A percentile compares a stretch with the other conserved stretches of the same genome.
phyloP scores from a whole-genome alignment of 2,888 invertebrate genomes.

The Nycteola revayana region DNA sequence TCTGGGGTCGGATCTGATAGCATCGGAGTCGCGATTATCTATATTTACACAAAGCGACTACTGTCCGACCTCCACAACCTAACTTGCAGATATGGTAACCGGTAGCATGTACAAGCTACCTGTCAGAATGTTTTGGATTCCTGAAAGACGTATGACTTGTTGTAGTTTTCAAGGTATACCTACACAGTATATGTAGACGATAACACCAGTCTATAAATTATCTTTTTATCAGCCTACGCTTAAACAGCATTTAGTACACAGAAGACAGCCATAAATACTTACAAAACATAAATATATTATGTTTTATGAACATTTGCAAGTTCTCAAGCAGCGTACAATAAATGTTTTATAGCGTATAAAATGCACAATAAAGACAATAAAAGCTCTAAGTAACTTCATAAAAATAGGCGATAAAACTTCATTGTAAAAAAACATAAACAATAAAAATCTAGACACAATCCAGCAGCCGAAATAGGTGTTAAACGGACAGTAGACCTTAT shows the following conservation, averaged over 20 bases:
- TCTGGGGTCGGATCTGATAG: neutral
- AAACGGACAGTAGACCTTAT: constrained; percentile 63
- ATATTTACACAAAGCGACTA: neutral
- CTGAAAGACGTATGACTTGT: no score
- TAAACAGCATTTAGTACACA: neutral
- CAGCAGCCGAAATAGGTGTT: constrained; percentile 68
- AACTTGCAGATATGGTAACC: neutral
- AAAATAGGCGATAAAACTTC: constrained; percentile 15
- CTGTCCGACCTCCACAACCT: neutral
- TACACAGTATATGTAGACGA: no score
- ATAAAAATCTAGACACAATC: constrained; percentile 41
- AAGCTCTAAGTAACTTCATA: constrained; percentile 23
- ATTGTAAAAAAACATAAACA: constrained; percentile 17
- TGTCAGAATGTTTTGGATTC: no score
- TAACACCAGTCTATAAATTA: no score
- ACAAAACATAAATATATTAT: constrained; percentile 24
- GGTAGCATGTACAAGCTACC: neutral
- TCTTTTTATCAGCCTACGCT: no score
- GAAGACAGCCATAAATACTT: constrained; percentile 16
- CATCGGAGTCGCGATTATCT: neutral
- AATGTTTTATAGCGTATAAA: constrained; percentile 32
- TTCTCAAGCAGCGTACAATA: constrained; percentile 21
- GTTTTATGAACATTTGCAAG: constrained; percentile 17
- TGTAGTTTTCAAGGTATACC: no score
- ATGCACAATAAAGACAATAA: constrained; percentile 29